Conservation (phyloP, 2,888 invertebrate species). For the Cryptus armator region DNA sequence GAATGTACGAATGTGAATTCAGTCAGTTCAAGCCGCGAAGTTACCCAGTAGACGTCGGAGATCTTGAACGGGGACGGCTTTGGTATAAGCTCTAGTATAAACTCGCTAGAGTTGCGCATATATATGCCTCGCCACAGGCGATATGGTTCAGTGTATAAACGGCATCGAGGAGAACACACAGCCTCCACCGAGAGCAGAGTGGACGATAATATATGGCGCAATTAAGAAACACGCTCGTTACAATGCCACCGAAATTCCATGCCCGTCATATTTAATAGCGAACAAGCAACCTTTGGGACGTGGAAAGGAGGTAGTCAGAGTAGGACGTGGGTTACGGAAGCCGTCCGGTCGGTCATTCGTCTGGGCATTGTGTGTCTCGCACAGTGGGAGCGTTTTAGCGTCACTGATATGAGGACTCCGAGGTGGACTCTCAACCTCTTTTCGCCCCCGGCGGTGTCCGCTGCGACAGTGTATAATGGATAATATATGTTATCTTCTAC, state of each 20-base stretch:
- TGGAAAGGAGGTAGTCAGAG: background rate
- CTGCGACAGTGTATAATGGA: slow-evolving; percentile 12
- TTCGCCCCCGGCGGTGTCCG: slow-evolving; percentile 60
- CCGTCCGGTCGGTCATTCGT: slow-evolving; percentile 72
- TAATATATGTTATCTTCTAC: background rate
- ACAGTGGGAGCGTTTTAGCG: slow-evolving; percentile 75
- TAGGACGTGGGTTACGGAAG: slow-evolving; percentile 72
- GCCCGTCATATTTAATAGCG: slow-evolving; percentile 75
- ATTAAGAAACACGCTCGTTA: slow-evolving; percentile 68
- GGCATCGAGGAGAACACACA: background rate
- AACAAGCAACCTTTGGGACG: slow-evolving; percentile 69
- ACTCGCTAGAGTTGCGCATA: slow-evolving; percentile 19
- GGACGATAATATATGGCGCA: slow-evolving; percentile 64
- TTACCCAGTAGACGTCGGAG: slow-evolving; percentile 12
- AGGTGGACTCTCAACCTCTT: slow-evolving; percentile 31
- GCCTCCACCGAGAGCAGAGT: slow-evolving; percentile 1
- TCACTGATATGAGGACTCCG: slow-evolving; percentile 34
- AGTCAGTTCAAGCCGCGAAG: background rate
- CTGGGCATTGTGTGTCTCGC: slow-evolving; percentile 73
- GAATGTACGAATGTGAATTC: slow-evolving; percentile 31
- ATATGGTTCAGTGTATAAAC: slow-evolving; percentile 32
- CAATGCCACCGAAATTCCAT: slow-evolving; percentile 72
- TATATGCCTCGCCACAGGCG: slow-evolving; percentile 54
- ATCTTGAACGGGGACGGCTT: slow-evolving; percentile 31
- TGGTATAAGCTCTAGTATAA: slow-evolving; percentile 23